Evolutionary conservation across 2,797 vertebrate species (phyloP).

Genomic region (Tokudaia tokunoshimensis): DNA sequence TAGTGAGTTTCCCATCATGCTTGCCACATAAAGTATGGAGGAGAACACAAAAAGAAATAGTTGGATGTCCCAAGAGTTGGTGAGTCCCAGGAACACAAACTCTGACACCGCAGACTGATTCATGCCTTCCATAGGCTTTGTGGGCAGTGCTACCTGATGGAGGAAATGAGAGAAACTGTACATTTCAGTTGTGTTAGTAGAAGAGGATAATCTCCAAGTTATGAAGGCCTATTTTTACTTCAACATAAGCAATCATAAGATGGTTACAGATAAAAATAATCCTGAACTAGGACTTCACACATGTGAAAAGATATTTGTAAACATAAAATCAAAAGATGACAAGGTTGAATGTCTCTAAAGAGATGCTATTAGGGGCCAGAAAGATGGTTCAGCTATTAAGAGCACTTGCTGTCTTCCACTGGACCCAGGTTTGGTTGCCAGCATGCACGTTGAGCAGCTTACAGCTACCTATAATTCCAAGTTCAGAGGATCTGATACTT

Average conservation of each 20-base stretch:
- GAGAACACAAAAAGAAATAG: background rate
- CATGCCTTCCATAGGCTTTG: background rate
- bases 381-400: background rate
- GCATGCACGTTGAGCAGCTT: background rate
- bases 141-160: background rate
- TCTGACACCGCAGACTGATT: constrained; percentile 16
- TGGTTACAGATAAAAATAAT: background rate
- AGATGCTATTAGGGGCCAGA: background rate
- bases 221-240: background rate
- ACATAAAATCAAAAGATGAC: background rate
- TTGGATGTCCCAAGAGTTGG: constrained; percentile 19
- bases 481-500: background rate
- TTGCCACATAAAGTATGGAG: background rate
- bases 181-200: background rate
- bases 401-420: too few species aligned
- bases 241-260: background rate
- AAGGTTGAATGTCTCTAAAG: background rate
- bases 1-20: background rate
- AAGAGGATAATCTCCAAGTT: background rate
- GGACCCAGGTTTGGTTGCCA: background rate
- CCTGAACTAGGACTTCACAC: background rate
- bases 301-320: background rate
- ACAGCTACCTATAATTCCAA: background rate
- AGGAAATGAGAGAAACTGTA: background rate
- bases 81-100: constrained; percentile 72